phyloP scores from a whole-genome alignment of 2,888 invertebrate genomes.

The Rhamphomyia laevipes region DNA sequence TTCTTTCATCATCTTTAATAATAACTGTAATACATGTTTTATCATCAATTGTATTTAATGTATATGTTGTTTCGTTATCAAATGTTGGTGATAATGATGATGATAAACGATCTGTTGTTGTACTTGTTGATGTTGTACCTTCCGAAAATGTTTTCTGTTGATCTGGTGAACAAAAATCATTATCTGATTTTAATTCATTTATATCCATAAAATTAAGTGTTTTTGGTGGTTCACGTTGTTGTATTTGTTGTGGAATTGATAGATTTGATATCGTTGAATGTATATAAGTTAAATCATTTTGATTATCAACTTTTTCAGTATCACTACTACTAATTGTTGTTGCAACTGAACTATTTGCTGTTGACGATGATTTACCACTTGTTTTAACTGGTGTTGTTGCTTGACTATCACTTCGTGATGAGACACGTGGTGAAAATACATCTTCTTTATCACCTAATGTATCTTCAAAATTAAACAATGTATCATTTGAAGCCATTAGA shows the following conservation, averaged over 20 bases:
- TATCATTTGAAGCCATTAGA: constrained; percentile 21
- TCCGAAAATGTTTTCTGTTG: constrained; percentile 19
- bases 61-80: constrained; percentile 16
- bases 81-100: constrained; percentile 16
- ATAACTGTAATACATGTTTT: constrained; percentile 17
- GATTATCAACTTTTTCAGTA: neutral
- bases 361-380: neutral
- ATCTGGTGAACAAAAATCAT: constrained; percentile 18
- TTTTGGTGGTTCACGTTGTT: constrained; percentile 11
- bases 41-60: constrained; percentile 17
- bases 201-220: constrained; percentile 8
- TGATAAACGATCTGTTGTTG: constrained; percentile 13
- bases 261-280: neutral
- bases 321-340: constrained; percentile 1
- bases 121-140: constrained; percentile 14
- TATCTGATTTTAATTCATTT: constrained; percentile 6
- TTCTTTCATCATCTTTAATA: constrained; percentile 17
- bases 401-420: constrained; percentile 12
- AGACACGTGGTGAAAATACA: constrained; percentile 16
- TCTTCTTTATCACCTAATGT: constrained; percentile 19
- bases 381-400: constrained; percentile 9
- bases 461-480: constrained; percentile 21
- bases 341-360: constrained; percentile 8
- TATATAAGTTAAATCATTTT: neutral
- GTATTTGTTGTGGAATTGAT: neutral